These are phyloP conservation scores for Pemphigus obesinymphae DNA, from an alignment of 1,140 invertebrate species.

Conservation along the genomic window DNA sequence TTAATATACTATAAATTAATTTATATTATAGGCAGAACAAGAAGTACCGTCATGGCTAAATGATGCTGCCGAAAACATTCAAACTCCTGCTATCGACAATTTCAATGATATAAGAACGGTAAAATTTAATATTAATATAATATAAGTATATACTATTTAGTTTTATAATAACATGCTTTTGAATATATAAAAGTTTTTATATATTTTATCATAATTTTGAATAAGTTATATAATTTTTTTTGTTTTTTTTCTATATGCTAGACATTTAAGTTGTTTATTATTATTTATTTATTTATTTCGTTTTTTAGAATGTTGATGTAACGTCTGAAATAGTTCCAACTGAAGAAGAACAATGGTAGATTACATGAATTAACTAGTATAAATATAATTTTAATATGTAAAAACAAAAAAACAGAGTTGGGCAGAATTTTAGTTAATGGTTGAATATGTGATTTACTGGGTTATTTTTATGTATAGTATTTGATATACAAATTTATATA, in stretches of 20 bases:
- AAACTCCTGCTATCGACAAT: background rate
- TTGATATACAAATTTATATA: too few species aligned
- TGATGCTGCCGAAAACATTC: background rate
- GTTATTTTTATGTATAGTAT: too few species aligned
- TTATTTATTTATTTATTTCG: background rate
- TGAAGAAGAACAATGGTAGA: constrained; percentile 2
- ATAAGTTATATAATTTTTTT: background rate
- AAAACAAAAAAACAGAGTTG: too few species aligned
- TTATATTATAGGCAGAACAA: constrained; percentile 36
- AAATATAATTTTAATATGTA: too few species aligned
- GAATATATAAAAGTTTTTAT: background rate
- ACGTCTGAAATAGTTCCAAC: background rate
- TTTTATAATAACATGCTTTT: background rate
- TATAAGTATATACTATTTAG: background rate
- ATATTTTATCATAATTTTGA: background rate
- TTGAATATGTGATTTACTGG: too few species aligned
- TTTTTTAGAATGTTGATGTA: constrained; percentile 16
- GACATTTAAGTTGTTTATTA: background rate
- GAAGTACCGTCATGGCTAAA: constrained; percentile 21
- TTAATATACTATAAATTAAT: background rate
- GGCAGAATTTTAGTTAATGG: too few species aligned
- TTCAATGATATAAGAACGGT: constrained; percentile 32
- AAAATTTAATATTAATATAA: background rate
- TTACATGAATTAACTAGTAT: background rate
- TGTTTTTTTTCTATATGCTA: background rate